Evolutionary conservation across 1,140 invertebrate species (phyloP), one percentile per base, ranked within the genome.

Genomic region (Harlomillsia oculata): DNA sequence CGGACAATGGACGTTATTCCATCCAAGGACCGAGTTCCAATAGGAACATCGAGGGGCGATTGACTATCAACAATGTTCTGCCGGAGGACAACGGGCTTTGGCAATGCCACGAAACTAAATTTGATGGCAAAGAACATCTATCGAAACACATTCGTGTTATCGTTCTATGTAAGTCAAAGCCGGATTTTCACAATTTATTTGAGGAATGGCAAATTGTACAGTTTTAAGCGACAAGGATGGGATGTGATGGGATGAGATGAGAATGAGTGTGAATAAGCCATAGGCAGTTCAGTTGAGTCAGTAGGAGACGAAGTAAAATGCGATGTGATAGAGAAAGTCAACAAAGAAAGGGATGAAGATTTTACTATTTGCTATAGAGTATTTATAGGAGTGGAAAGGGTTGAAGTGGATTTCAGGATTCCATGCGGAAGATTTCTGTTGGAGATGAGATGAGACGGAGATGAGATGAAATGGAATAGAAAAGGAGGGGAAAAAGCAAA

Each of bases 41-140:
- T 45, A 26, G 57, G n/a, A 54, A 57, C 8, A 60, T 65, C 18
- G 64, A 65, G 43, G 64, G 64, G 5, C 39, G 64, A 5, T 58
- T 67, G 20, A 64, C 62, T 4, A 67, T 67, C 32, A 60, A 61
- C 50, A 60, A 64, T 49, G 61, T 66, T 9, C 29, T 65, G 18
- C 59, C 64, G 26, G 65, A 67, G 49, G 66, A 67, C 46, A 66
- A 66, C 49, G 66, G 65, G 21, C 56, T 67, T 28, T 67, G 66
- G 66, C 65, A 67, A 30, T 67, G 66, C 52, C 66, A 67, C 45
- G 66, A 67, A 34, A 62, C 64, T 26, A 60, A 60, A 37, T 63
- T 61, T 51, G 60, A 67, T 54, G 63, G 64, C 6, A 63, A 66
- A 45, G 63, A 65, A 26, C 59, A 57, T 21, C 45, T 63, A 20